Evolutionary conservation across 2,797 vertebrate species (phyloP), one percentile per base, ranked within the genome.

Genomic region (Erpetoichthys calabaricus): DNA sequence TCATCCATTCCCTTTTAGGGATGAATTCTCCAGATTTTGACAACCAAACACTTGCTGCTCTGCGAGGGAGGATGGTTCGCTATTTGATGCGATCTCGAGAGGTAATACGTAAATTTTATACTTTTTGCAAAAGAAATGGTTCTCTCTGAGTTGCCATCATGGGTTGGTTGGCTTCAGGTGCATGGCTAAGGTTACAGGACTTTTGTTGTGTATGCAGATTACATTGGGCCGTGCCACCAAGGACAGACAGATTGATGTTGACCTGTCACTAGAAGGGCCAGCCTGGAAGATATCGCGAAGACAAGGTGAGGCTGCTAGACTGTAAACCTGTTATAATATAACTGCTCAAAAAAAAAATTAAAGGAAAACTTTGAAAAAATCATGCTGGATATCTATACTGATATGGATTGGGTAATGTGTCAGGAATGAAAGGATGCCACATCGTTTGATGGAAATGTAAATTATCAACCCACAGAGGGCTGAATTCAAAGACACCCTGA

Each of bases 241-340:
- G 79, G 92, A 97, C 72, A 94, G 94, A 75, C 94, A 94, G 73
- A 96, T 97, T 6, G 94, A 97, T 1, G 93, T 97, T 57, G 93
- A 97, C 77, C 74, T 97, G 57, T 94, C 94, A 0, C 66, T 97
- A 65, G 94, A 97, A 65, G 94, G 94, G 8, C 93, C 94, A 0
- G 92, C 94, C 50, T 97, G 94, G 94, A 97, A 97, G 77, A 97
- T 97, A 73, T 97, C 94, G 56, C 87, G 94, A 65, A 96, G 94
- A 71, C 94, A 97, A 86, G 94, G 94, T 93, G 59, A 53, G 3
- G 8, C 25, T 25, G 25, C 25, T 25, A 25, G 25, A 25, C 25
- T 25, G 25, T 25, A 2, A 25, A 25, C 25, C 25, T 25, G 25
- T 25, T 25, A 25, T 25, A 25, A 25, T 25, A 25, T 25, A 25